Evolutionary conservation across 2,113 vertebrate species (phyloP).

Genomic region (Dascyllus trimaculatus): DNA sequence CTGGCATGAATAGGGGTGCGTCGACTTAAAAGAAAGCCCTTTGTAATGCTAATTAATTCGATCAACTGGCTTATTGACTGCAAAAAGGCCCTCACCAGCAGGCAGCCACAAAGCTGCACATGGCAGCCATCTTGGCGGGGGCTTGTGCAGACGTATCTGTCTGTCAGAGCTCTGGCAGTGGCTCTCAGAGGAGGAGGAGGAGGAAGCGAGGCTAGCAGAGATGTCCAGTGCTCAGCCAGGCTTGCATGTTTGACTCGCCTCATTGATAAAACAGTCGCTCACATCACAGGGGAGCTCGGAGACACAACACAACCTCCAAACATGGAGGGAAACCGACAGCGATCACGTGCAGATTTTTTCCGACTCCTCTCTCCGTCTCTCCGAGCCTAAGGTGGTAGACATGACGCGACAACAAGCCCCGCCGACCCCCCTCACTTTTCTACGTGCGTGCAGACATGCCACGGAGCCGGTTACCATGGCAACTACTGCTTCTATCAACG

Average conservation of each 20-base stretch:
- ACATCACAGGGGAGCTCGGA: conserved; percentile 21
- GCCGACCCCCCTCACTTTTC: not conserved
- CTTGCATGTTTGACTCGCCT: conserved; percentile 31
- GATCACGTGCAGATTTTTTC: not conserved
- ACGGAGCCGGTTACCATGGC: conserved; percentile 68
- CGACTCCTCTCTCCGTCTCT: not conserved
- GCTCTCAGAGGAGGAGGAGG: conserved; percentile 17
- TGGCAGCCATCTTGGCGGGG: conserved; percentile 68
- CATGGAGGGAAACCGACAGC: conserved; percentile 6
- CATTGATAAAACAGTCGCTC: conserved; percentile 43
- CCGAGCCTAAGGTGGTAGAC: conserved; percentile 62
- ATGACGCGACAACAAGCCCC: conserved; percentile 44
- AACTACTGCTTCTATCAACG: conserved; percentile 62
- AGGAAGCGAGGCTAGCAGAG: conserved; percentile 24
- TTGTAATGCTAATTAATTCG: conserved; percentile 77
- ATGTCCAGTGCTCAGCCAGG: conserved; percentile 33
- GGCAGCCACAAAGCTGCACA: conserved; percentile 70
- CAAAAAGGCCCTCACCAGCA: conserved; percentile 69
- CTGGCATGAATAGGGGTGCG: conserved; percentile 38
- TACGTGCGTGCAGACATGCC: conserved; percentile 54
- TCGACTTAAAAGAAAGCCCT: conserved; percentile 67
- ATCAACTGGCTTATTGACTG: conserved; percentile 82
- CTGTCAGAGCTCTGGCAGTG: conserved; percentile 28
- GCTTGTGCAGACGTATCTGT: conserved; percentile 38
- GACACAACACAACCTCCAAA: conserved; percentile 5